Evolutionary conservation across 2,888 invertebrate species (phyloP), one percentile per base, ranked within the genome.

Genomic region (Erynnis tages): DNA sequence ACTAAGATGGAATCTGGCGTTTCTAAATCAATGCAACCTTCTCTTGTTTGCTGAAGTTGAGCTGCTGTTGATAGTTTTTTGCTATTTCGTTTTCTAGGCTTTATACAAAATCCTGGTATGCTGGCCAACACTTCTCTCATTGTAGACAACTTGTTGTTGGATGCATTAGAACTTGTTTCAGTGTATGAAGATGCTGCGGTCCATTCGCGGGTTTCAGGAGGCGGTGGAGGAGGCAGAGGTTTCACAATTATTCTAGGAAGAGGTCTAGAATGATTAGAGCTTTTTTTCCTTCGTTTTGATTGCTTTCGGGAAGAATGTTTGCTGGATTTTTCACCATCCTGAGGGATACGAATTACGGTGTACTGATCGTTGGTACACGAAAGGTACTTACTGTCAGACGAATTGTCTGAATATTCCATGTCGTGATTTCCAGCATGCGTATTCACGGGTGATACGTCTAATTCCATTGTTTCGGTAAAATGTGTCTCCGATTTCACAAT

Each of bases 1-100:
- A 96, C 96, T 75, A 98, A 91, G 72, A 98, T 97, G 46, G 98
- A 98, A 75, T 98, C 97, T 13, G 98, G 97, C 32, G 98, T 97
- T 87, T 98, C 97, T 68, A 98, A 91, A 84, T 98, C 98, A 62
- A 98, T 96, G 76, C 96, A 95, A 46, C 98, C 97, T 86, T 97
- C 97, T 83, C 95, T 95, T 32, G 96, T 96, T 86, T 97, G 96
- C 73, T 97, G 97, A 59, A 98, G 89, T 84, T 98, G 97, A 59
- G 97, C 97, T 35, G 97, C 97, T 56, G 96, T 95, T 27, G 97
- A 96, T 62, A 97, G 83, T 78, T 96, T 96, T 75, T 96, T 95
- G 56, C 94, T 93, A 57, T 94, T 94, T 56, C 95, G 89, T 76
- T 95, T 94, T 54, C 95, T 84, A 45, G 94, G 94, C 71, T 96